phyloP scores from a whole-genome alignment of 92 coral and sea anemone genomes.

The Palythoa caribaeorum region DNA sequence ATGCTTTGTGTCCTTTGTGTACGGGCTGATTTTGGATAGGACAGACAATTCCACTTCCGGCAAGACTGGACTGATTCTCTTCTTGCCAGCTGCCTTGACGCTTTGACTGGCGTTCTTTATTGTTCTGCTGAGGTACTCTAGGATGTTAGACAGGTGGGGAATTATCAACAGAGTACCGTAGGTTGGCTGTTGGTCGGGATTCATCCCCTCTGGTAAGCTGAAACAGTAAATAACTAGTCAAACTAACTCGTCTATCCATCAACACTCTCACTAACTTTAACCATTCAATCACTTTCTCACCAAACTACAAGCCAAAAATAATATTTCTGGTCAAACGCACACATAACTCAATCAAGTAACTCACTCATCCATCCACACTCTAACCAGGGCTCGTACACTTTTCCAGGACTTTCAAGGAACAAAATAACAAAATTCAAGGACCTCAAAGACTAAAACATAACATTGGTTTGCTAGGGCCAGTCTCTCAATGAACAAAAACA shows the following conservation, averaged over 20 bases:
- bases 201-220: conserved; percentile 25
- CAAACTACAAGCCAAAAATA: too few species aligned
- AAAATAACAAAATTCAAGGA: too few species aligned
- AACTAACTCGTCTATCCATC: neutral
- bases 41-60: conserved; percentile 89
- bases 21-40: conserved; percentile 93
- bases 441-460: too few species aligned
- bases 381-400: too few species aligned
- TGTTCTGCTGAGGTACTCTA: conserved; percentile 76
- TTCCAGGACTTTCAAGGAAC: too few species aligned
- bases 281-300: too few species aligned
- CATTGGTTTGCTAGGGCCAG: too few species aligned
- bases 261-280: neutral
- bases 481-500: too few species aligned
- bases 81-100: conserved; percentile 58
- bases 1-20: conserved; percentile 75
- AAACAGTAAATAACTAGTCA: neutral
- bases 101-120: conserved; percentile 73
- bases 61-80: conserved; percentile 66
- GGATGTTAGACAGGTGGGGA: conserved; percentile 73
- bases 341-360: too few species aligned
- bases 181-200: conserved; percentile 28
- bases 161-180: conserved; percentile 78
- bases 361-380: too few species aligned
- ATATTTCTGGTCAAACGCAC: too few species aligned